Base-by-base conservation (phyloP, 2,113 vertebrate genomes). In the Himantopus leucocephalus region DNA sequence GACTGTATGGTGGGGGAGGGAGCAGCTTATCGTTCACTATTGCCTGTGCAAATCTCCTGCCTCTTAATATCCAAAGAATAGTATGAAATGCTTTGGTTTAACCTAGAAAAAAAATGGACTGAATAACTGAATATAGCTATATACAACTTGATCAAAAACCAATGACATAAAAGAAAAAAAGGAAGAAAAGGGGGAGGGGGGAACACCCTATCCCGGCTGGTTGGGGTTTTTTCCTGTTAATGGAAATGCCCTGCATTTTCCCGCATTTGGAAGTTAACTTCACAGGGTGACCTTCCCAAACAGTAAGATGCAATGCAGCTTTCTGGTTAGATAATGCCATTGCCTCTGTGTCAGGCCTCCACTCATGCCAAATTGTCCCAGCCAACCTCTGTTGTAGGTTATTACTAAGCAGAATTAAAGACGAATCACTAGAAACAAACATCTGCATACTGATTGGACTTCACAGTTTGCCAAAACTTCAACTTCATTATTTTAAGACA, bases 271-370 rank as follows among this genome's bases (percentile, higher is more conserved):
- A 92, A 90, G 35, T 45, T 81, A 67, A 81, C 73, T 92, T 91
- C 77, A 43, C 74, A 66, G 58, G 12, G 58, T 94, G 60, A 94
- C 92, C 87, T 96, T 94, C 59, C 63, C 82, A 76, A 90, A 94
- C 87, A 90, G 55, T 39, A 70, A 90, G 88, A 83, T 96, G 92
- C 92, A 96, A 55, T 92, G 93, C 96, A 95, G 92, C 58, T 93
- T 96, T 96, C 71, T 82, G 71, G 74, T 94, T 85, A 93, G 94
- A 63, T 92, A 94, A 91, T 72, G 59, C 63, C 74, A 62, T 32
- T 73, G 88, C 45, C 48, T 83, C 53, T 50, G 37, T 95, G 79
- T 94, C 90, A 96, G 60, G 63, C 37, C 45, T 80, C 29, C 52
- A 27, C 20, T 79, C 3, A 15, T 88, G 92, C 94, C 95, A 96